Base-by-base conservation (phyloP, 2,888 invertebrate genomes). In the Cyclophora punctaria region DNA sequence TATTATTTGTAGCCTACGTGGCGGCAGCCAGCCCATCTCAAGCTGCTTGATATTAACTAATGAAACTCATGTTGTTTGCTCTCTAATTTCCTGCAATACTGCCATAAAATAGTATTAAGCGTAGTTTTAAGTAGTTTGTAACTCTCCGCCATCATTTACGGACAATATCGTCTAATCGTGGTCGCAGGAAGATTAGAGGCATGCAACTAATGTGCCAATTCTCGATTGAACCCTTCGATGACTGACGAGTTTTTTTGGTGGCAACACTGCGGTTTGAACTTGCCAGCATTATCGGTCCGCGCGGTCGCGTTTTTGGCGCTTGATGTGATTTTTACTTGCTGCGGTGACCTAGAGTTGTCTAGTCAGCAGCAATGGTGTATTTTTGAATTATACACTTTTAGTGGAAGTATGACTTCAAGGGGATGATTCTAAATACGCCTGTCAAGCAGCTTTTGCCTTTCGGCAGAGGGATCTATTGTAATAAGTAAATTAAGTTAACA, bases 51-150 rank as follows among this genome's bases (percentile, higher is more conserved):
- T 80, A 34, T 33, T 57, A 20, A 20, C 20, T 53, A 60, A 66
- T 66, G 72, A 73, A 75, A 76, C 77, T 78, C 73, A 71, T 74
- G 76, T 81, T 74, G 73, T 75, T 60, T 71, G 79, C 80, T 80
- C 75, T 79, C 78, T 79, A 73, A 78, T 80, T 80, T 82, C 79
- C 78, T 78, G 78, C 80, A 74, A 67, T 73, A 83, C 82, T 81
- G 83, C 80, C 83, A 82, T 83, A 76, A 64, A 67, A 48, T 79
- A 78, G 68, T 67, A 53, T 65, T 75, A 74, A 75, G 67, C 65
- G 62, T 82, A 78, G 72, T 66, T 50, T 52, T 80, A 79, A 77
- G 71, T 73, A 73, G 60, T 63, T 56, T 62, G 50, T 51, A 66
- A 56, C 62, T 59, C 63, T 62, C 66, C 62, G 66, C 64, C 64